These are phyloP conservation scores for Agelas oroides DNA, from an alignment of 37 sponge, comb jelly and placozoan genomes.

Conservation along the genomic window DNA sequence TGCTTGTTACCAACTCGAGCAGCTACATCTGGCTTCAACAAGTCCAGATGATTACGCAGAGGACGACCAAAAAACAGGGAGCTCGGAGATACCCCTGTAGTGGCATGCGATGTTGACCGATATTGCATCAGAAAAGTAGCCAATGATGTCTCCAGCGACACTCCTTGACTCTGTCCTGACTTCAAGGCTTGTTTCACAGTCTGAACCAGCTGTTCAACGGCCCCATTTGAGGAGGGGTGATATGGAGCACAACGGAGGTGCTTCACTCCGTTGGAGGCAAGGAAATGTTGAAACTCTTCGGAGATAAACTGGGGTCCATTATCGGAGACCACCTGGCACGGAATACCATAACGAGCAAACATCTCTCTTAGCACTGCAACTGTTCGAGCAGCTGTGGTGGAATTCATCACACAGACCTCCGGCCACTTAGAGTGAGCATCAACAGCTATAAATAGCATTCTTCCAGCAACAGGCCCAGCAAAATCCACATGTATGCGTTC, in stretches of 20 bases:
- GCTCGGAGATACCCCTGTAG: constrained; percentile 23
- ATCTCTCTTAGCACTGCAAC: constrained; percentile 39
- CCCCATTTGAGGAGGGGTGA: constrained; percentile 51
- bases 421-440: constrained; percentile 65
- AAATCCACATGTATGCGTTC: constrained; percentile 34
- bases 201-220: constrained; percentile 53
- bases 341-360: constrained; percentile 51
- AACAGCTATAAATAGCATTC: constrained; percentile 20
- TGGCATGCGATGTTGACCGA: constrained; percentile 36
- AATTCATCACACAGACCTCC: constrained; percentile 43
- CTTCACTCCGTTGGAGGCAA: constrained; percentile 34
- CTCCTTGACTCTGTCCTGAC: not conserved
- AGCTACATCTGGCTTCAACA: constrained; percentile 4
- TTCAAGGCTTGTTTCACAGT: constrained; percentile 41
- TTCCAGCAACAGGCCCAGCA: not conserved
- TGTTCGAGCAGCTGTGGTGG: constrained; percentile 37
- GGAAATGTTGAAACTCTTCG: constrained; percentile 32
- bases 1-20: constrained; percentile 8
- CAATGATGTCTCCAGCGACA: constrained; percentile 2
- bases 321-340: constrained; percentile 44
- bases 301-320: constrained; percentile 67
- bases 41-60: constrained; percentile 12
- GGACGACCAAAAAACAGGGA: constrained; percentile 9
- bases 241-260: constrained; percentile 57
- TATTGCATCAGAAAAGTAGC: constrained; percentile 18